Percentiles rank a stretch among this genome's conserved stretches.
phyloP scores from a whole-genome alignment of 2,888 invertebrate genomes.

The Acleris laterana region DNA sequence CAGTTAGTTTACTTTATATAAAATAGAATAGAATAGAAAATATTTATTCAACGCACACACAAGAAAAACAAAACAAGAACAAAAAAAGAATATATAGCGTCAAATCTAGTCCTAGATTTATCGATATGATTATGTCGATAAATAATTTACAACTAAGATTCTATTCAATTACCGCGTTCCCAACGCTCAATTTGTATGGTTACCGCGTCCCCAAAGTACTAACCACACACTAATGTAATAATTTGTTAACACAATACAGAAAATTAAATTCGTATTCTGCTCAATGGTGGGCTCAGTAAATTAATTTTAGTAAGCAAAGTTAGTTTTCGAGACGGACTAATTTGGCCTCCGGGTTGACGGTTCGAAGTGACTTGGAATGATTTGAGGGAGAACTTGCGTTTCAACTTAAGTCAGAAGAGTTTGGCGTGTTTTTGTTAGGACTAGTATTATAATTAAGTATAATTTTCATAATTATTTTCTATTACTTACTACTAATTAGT shows the following conservation, averaged over 20 bases:
- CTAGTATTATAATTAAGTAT: too few species aligned
- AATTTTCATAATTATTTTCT: too few species aligned
- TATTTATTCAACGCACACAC: too few species aligned
- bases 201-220: not conserved
- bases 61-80: too few species aligned
- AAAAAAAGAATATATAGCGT: too few species aligned
- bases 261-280: conserved; percentile 61
- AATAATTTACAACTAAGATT: too few species aligned
- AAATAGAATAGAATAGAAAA: too few species aligned
- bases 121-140: too few species aligned
- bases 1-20: too few species aligned
- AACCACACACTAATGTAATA: conserved; percentile 14
- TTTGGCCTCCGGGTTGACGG: conserved; percentile 52
- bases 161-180: not conserved
- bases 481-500: too few species aligned
- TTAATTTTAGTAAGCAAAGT: conserved; percentile 66
- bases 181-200: not conserved
- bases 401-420: conserved; percentile 5
- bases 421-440: too few species aligned
- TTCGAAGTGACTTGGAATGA: conserved; percentile 48
- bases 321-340: conserved; percentile 62
- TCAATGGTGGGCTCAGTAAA: conserved; percentile 63
- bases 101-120: too few species aligned
- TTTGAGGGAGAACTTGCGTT: conserved; percentile 35
- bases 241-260: conserved; percentile 41